phyloP scores from a whole-genome alignment of 2,113 vertebrate genomes.

The Myocastor coypus region DNA sequence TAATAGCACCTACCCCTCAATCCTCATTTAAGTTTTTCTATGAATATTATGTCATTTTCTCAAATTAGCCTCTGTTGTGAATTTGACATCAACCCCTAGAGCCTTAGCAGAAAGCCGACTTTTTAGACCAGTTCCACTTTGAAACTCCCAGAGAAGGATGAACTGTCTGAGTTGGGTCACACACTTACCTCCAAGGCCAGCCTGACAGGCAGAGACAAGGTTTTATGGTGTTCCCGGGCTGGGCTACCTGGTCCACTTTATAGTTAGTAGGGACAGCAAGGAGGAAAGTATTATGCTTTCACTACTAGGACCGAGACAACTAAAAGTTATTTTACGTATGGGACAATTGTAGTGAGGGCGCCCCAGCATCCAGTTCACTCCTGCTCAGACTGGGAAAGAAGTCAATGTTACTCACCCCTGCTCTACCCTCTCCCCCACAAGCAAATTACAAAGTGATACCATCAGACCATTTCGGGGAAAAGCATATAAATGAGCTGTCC shows the following conservation, averaged over 20 bases:
- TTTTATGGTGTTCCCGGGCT: neutral
- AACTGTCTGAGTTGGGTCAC: neutral
- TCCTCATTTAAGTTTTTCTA: neutral
- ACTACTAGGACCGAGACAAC: neutral
- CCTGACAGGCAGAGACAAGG: neutral
- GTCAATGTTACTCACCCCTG: neutral
- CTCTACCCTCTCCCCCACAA: neutral
- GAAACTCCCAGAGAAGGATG: neutral
- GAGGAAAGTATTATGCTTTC: neutral
- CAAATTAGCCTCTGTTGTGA: neutral
- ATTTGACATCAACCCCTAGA: neutral
- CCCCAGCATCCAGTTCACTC: neutral
- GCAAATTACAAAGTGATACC: constrained; percentile 20
- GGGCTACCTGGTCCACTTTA: neutral
- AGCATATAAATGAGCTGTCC: neutral
- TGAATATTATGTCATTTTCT: constrained; percentile 34
- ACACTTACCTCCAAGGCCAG: neutral
- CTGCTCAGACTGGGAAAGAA: neutral
- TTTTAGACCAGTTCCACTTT: neutral
- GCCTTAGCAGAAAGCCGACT: neutral
- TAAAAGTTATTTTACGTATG: constrained; percentile 27
- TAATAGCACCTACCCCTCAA: neutral
- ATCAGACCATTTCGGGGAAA: neutral
- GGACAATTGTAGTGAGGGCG: neutral
- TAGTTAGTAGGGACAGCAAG: neutral